Evolutionary conservation across 2,888 invertebrate genomes (phyloP).

Genomic region (Pristionchus exspectatus): DNA sequence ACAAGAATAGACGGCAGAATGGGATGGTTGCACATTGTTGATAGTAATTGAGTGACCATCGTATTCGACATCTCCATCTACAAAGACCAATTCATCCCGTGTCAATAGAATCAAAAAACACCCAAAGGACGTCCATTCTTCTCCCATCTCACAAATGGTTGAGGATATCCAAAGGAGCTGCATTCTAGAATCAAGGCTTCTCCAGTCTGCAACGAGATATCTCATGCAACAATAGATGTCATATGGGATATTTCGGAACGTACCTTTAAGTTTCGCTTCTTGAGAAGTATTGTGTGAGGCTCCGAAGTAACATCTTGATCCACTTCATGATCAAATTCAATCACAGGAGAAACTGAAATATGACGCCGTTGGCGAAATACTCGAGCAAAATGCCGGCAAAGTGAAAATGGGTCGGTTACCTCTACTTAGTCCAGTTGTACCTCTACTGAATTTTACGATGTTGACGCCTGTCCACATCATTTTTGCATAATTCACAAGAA

Average conservation of each 20-base stretch:
- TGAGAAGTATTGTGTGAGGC: conserved; percentile 17
- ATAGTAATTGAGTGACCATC: conserved; percentile 2
- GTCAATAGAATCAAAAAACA: not conserved
- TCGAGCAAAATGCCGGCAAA: no score
- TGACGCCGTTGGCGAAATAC: no score
- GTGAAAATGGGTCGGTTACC: no score
- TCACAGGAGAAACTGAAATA: conserved; percentile 45
- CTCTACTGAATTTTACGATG: no score
- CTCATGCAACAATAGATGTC: no score
- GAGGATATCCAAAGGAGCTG: conserved; percentile 18
- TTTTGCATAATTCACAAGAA: no score
- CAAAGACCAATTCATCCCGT: no score
- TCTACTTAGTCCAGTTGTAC: no score
- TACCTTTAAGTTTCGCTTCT: not conserved
- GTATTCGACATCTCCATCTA: not conserved
- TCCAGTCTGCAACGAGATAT: conserved; percentile 3
- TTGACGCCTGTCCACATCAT: no score
- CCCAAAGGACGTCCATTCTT: conserved; percentile 44
- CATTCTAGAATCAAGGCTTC: not conserved
- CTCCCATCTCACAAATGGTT: conserved; percentile 52
- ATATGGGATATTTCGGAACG: not conserved
- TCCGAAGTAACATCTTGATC: not conserved
- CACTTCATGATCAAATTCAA: conserved; percentile 22
- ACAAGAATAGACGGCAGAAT: conserved; percentile 34
- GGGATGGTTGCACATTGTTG: not conserved